These are phyloP conservation scores for Hoplodrina blanda DNA, from an alignment of 2,888 invertebrate species.

Conservation along the genomic window DNA sequence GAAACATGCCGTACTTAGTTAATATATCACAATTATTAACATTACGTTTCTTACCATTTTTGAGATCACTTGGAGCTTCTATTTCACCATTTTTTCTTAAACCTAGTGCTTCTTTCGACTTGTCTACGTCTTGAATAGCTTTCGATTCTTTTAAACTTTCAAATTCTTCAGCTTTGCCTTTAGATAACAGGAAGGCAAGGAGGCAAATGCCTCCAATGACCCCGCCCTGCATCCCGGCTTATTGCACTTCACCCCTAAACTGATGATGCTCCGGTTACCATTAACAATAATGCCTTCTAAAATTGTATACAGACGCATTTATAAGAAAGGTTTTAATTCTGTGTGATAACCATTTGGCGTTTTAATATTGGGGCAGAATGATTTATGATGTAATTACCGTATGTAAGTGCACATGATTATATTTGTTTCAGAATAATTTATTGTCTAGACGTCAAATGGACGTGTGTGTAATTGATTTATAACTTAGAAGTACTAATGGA, in stretches of 20 bases:
- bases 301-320: conserved; percentile 38
- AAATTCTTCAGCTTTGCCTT: conserved; percentile 54
- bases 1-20: neutral
- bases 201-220: conserved; percentile 63
- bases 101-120: conserved; percentile 13
- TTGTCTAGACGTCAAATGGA: conserved; percentile 31
- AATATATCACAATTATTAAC: neutral
- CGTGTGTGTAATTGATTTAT: conserved; percentile 33
- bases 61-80: conserved; percentile 61
- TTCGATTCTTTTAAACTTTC: conserved; percentile 36
- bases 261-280: conserved; percentile 16
- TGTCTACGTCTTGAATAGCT: conserved; percentile 10
- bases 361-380: conserved; percentile 37
- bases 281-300: conserved; percentile 26
- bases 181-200: conserved; percentile 63
- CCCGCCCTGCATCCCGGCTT: conserved; percentile 62
- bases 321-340: conserved; percentile 50
- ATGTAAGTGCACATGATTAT: conserved; percentile 26
- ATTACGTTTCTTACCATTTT: conserved; percentile 52
- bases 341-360: conserved; percentile 51
- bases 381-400: conserved; percentile 61
- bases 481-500: neutral
- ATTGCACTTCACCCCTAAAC: conserved; percentile 24
- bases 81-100: conserved; percentile 22
- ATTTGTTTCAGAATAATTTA: conserved; percentile 56